phyloP scores from a whole-genome alignment of 2,888 invertebrate genomes.

The Tetragonula carbonaria region DNA sequence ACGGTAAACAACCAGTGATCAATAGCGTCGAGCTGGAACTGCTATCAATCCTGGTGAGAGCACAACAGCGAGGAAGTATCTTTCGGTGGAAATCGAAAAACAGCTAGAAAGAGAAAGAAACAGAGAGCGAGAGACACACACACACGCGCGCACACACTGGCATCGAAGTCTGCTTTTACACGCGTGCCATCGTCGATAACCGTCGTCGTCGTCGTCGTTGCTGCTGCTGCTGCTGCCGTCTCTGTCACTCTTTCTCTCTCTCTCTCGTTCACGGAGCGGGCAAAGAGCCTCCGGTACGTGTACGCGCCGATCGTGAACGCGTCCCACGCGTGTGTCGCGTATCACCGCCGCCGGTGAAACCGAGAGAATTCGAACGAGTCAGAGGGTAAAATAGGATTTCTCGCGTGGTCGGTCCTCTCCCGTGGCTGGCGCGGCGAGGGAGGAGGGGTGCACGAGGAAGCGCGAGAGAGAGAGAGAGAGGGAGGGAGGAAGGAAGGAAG shows the following conservation, averaged over 20 bases:
- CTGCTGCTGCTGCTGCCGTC: no score
- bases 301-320: constrained; percentile 60
- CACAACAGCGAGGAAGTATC: constrained; percentile 19
- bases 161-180: constrained; percentile 35
- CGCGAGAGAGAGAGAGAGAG: constrained; percentile 37
- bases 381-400: constrained; percentile 76
- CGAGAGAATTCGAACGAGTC: constrained; percentile 75
- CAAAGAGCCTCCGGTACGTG: constrained; percentile 10
- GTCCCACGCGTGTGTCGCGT: constrained; percentile 72
- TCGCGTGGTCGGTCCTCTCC: constrained; percentile 73
- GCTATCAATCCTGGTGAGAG: background rate
- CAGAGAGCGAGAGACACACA: constrained; percentile 8
- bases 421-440: constrained; percentile 61
- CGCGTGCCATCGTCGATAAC: constrained; percentile 42
- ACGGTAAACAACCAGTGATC: constrained; percentile 1
- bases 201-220: no score
- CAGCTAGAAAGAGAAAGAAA: constrained; percentile 27
- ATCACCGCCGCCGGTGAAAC: constrained; percentile 77
- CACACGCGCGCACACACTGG: background rate
- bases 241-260: background rate
- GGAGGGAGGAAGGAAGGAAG: background rate
- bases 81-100: constrained; percentile 40
- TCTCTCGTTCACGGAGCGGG: background rate
- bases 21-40: background rate
- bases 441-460: constrained; percentile 55